Percentiles rank a stretch among this genome's conserved stretches.
Evolutionary conservation across 2,888 invertebrate species (phyloP).

Genomic region (Drosophila colorata): DNA sequence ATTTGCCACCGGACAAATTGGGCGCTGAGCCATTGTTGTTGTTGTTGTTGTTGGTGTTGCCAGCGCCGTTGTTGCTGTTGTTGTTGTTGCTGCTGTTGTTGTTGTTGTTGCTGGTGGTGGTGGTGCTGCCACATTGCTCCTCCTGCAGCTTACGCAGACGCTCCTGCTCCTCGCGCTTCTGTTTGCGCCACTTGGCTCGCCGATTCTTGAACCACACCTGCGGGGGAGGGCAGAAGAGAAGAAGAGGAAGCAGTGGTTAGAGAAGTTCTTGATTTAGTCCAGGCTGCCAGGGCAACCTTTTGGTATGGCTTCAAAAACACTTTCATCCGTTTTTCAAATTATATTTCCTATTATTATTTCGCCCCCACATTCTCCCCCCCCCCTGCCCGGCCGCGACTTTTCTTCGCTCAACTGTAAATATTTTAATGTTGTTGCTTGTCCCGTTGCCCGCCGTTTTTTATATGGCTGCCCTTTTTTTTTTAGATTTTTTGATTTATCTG

Average conservation of each 20-base stretch:
- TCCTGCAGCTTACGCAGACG: constrained; percentile 92
- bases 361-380: background rate
- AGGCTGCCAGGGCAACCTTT: constrained; percentile 52
- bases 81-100: constrained; percentile 27
- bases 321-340: constrained; percentile 86
- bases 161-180: constrained; percentile 95
- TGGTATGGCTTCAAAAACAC: constrained; percentile 85
- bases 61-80: constrained; percentile 84
- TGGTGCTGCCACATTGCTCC: constrained; percentile 87
- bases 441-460: constrained; percentile 23
- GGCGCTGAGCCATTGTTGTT: constrained; percentile 88
- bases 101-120: constrained; percentile 38
- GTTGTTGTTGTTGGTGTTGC: constrained; percentile 91
- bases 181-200: constrained; percentile 98
- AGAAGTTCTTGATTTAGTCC: constrained; percentile 34
- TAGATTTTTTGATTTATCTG: constrained; percentile 32
- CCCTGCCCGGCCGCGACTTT: constrained; percentile 1
- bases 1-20: constrained; percentile 60
- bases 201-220: constrained; percentile 99
- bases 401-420: constrained; percentile 42
- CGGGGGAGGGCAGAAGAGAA: background rate
- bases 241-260: constrained; percentile 39
- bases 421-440: constrained; percentile 53
- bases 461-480: constrained; percentile 33
- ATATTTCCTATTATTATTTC: constrained; percentile 71